Evolutionary conservation across 2,797 vertebrate species (phyloP), one percentile per base, ranked within the genome.

Genomic region (Brachyrhaphis roseni): DNA sequence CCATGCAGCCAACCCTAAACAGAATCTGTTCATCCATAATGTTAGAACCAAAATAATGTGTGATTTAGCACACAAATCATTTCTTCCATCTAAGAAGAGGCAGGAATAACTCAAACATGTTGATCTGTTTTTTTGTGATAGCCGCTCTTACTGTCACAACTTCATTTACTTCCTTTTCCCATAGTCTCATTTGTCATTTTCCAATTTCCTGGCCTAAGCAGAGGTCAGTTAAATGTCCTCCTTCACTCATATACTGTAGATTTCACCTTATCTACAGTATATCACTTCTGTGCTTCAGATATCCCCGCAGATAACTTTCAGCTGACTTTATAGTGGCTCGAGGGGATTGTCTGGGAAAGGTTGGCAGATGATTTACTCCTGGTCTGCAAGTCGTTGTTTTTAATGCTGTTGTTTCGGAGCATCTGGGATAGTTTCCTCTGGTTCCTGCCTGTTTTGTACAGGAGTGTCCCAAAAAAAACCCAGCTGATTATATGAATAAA

Each of bases 151-250:
- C 2, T 66, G 43, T 75, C 75, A 45, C 26, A 2, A 5, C 46
- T 59, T 74, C 5, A 59, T 15, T 64, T 36, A 8, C 41, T 71
- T 46, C 59, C 15, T n/a, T 51, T 5, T 1, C 8, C 74, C 26
- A 11, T 11, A 8, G 49, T 53, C 34, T 74, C 73, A 41, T 73
- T 82, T 83, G 83, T 77, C 72, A 78, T 91, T 88, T 88, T 75
- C 59, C 46, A 88, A 82, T 91, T 89, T 91, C 76, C 87, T 84
- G 74, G 74, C 10, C 68, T 74, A 78, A 82, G 53, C 77, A 36
- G 43, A 72, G 72, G 80, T 84, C 85, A 80, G 74, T 78, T 47
- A 82, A 79, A 88, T 78, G 78, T 87, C 51, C 72, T 76, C 31
- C 41, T 6, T 5, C 57, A n/a, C n/a, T n/a, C n/a, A n/a, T n/a